Percentiles rank a stretch among this genome's conserved stretches.
phyloP scores from a whole-genome alignment of 2,888 invertebrate species.

The Ophraella communa region DNA sequence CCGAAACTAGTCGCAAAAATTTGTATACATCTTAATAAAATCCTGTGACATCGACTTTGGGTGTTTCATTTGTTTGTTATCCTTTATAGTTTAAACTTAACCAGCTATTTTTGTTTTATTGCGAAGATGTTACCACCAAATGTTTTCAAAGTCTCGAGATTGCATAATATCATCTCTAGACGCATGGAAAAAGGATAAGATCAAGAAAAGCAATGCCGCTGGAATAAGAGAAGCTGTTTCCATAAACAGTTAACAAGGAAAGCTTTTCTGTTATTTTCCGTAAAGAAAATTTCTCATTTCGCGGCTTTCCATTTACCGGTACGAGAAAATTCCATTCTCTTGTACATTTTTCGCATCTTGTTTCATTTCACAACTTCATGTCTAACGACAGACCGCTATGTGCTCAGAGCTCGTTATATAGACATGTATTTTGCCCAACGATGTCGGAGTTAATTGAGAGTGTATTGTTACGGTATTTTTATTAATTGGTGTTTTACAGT shows the following conservation, averaged over 20 bases:
- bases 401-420: constrained; percentile 1
- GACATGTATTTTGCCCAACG: not conserved
- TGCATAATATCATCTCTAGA: not conserved
- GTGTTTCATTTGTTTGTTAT: too few species aligned
- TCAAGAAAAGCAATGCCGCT: not conserved
- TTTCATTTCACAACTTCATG: not conserved
- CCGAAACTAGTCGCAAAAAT: too few species aligned
- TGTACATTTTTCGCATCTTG: constrained; percentile 11
- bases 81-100: too few species aligned
- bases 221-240: not conserved
- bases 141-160: not conserved
- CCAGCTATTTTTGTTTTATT: too few species aligned
- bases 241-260: not conserved
- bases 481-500: too few species aligned
- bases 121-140: not conserved
- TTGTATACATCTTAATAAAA: too few species aligned
- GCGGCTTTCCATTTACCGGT: constrained; percentile 8
- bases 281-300: constrained; percentile 13
- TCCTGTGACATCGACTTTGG: too few species aligned
- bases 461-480: too few species aligned
- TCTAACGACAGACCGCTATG: not conserved
- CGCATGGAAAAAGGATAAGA: not conserved
- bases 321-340: constrained; percentile 16
- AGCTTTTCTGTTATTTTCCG: constrained; percentile 12
- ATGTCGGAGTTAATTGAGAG: not conserved